Evolutionary conservation across 2,888 invertebrate genomes (phyloP).

Genomic region (Amaurobius ferox): DNA sequence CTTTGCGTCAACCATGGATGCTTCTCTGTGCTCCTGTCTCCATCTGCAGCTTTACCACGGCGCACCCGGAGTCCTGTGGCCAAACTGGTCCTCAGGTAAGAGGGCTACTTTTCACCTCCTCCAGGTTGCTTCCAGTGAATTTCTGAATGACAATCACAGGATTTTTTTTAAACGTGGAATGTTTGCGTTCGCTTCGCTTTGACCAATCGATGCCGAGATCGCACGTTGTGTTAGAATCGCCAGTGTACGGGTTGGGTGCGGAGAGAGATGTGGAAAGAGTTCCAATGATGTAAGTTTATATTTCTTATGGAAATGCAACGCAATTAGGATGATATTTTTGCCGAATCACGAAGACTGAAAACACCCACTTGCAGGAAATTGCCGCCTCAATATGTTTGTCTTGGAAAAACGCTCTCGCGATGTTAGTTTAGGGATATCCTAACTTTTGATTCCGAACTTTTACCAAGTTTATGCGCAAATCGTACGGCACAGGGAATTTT

Average conservation of each 20-base stretch:
- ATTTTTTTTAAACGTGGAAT: neutral
- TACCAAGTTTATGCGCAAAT: constrained; percentile 8
- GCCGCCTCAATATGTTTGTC: no score
- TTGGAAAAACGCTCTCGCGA: no score
- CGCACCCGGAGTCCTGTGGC: constrained; percentile 66
- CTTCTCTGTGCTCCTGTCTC: constrained; percentile 24
- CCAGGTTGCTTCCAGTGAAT: neutral
- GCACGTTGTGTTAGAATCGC: constrained; percentile 45
- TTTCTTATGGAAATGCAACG: no score
- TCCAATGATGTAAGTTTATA: neutral
- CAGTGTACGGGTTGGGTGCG: constrained; percentile 45
- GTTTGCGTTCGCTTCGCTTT: constrained; percentile 19
- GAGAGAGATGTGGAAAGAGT: neutral
- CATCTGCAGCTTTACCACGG: constrained; percentile 31
- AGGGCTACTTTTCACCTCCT: neutral
- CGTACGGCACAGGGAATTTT: constrained; percentile 13
- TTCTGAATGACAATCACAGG: neutral
- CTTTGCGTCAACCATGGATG: constrained; percentile 53
- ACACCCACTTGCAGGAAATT: no score
- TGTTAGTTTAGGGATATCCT: neutral
- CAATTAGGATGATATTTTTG: no score
- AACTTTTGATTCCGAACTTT: constrained; percentile 2
- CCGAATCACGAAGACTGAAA: no score
- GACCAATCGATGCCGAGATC: constrained; percentile 64
- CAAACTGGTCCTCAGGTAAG: constrained; percentile 52